Evolutionary conservation across 2,113 vertebrate genomes (phyloP).

Genomic region (Podarcis cretensis): DNA sequence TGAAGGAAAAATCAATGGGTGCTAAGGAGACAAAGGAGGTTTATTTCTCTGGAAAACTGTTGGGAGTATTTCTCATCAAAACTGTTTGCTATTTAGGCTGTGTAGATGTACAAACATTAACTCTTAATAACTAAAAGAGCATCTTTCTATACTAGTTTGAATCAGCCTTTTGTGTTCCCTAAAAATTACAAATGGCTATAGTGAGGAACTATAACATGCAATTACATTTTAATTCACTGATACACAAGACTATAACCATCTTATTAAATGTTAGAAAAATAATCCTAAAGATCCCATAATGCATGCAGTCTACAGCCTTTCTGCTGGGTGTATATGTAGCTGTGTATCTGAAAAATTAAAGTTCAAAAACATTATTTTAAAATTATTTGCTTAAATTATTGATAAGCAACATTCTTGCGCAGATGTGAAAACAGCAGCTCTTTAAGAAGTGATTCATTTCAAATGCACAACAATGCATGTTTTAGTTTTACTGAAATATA

Average conservation of each 20-base stretch:
- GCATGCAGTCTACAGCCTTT: rapidly evolving
- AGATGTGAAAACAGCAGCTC: background rate
- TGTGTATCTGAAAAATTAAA: background rate
- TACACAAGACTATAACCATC: constrained; percentile 31
- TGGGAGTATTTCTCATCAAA: constrained; percentile 48
- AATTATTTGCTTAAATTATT: background rate
- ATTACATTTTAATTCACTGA: constrained; percentile 19
- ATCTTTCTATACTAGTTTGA: background rate
- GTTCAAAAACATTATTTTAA: background rate
- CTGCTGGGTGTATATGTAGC: background rate
- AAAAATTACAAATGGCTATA: constrained; percentile 35
- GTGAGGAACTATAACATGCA: constrained; percentile 26
- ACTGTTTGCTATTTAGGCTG: constrained; percentile 14
- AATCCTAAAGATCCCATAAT: constrained; percentile 16
- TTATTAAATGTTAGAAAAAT: constrained; percentile 38
- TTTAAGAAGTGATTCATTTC: background rate
- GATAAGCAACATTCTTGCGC: background rate
- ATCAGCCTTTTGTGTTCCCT: constrained; percentile 22
- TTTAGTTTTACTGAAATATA: constrained; percentile 1
- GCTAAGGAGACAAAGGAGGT: constrained; percentile 68
- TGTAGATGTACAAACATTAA: constrained; percentile 8
- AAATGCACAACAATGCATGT: background rate
- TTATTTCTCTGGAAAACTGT: constrained; percentile 55
- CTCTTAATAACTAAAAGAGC: constrained; percentile 30
- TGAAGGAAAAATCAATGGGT: constrained; percentile 68